Conservation (phyloP, 2,113 vertebrate species). For the Chaetodon trifascialis region DNA sequence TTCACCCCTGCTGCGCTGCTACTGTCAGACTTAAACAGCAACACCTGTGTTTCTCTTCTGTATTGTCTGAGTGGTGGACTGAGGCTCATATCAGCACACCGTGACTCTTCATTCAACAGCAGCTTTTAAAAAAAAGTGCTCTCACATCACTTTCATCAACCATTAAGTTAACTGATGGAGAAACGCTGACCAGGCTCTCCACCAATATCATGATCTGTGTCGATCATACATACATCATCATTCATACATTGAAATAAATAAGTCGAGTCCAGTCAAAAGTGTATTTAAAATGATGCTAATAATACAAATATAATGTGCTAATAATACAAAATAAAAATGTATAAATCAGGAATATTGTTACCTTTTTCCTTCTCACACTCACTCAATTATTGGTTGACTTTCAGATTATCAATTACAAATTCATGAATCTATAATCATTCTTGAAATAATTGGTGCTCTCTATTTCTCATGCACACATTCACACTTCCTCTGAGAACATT, state of each 20-base stretch:
- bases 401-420: neutral
- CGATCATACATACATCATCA: neutral
- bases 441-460: neutral
- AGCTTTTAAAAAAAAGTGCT: neutral
- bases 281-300: too few species aligned
- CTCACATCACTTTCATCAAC: neutral
- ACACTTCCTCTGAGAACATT: slow-evolving; percentile 38
- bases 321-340: neutral
- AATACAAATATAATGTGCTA: too few species aligned
- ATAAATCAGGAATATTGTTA: neutral
- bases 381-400: neutral
- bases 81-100: neutral
- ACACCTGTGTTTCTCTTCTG: slow-evolving; percentile 3
- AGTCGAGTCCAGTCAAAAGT: too few species aligned
- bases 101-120: neutral
- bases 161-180: neutral
- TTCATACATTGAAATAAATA: too few species aligned
- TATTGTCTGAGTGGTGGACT: neutral
- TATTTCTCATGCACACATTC: neutral
- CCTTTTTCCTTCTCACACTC: neutral
- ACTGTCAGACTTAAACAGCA: neutral
- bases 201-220: neutral
- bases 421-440: slow-evolving; percentile 13
- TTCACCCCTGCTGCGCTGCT: neutral
- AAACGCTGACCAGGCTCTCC: neutral